A percentile compares a stretch with the other conserved stretches of the same genome.
Conservation (phyloP, 2,113 vertebrate species). For the Colaptes auratus region DNA sequence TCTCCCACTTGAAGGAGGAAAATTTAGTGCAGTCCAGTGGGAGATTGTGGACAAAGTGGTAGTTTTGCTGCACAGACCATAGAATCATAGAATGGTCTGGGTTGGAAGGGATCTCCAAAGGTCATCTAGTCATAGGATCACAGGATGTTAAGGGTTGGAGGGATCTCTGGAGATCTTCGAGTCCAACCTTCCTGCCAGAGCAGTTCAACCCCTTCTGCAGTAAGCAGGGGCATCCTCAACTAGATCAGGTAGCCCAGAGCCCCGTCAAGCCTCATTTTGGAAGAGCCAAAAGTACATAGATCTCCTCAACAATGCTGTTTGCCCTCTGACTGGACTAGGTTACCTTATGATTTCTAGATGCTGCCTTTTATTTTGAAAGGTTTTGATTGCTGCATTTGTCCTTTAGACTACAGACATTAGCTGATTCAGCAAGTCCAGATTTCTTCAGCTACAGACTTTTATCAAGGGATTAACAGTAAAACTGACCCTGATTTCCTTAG, state of each 20-base stretch:
- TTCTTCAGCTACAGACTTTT: not conserved
- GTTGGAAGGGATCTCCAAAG: too few species aligned
- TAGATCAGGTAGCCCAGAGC: too few species aligned
- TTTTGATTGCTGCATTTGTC: not conserved
- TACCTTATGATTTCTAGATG: not conserved
- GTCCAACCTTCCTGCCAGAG: too few species aligned
- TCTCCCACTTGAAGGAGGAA: not conserved
- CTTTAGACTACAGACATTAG: conserved; percentile 8
- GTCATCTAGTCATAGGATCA: too few species aligned
- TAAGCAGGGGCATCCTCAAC: too few species aligned
- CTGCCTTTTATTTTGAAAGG: not conserved
- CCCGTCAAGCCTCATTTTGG: not conserved
- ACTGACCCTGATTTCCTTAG: not conserved
- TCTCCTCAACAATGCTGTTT: not conserved
- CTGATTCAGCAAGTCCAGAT: conserved; percentile 3
- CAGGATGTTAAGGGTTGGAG: too few species aligned
- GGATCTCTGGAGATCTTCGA: too few species aligned
- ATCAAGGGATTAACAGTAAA: not conserved
- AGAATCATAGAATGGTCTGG: too few species aligned
- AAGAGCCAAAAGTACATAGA: not conserved
- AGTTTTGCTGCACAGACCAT: not conserved
- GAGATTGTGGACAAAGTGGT: not conserved
- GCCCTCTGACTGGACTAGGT: not conserved
- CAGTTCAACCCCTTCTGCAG: too few species aligned
- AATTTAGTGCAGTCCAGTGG: not conserved